Conservation (phyloP, 1,140 invertebrate genomes). For the Teleogryllus occipitalis region DNA sequence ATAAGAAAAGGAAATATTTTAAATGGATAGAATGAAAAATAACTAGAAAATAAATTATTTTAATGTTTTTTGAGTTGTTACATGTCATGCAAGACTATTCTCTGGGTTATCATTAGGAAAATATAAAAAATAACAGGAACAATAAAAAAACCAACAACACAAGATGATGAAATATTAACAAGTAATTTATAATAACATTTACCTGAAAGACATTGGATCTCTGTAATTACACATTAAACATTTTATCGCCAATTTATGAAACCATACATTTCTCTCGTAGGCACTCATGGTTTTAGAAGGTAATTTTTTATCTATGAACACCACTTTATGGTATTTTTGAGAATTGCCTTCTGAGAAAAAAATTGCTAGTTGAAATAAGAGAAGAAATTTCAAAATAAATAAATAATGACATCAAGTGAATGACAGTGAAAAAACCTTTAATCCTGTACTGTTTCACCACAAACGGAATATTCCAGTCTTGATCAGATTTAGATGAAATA, state of each 20-base stretch:
- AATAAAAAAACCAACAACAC: too few species aligned
- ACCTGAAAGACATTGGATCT: slow-evolving; percentile 17
- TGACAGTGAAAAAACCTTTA: not conserved
- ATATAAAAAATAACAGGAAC: too few species aligned
- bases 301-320: slow-evolving; percentile 39
- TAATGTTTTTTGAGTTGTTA: too few species aligned
- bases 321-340: slow-evolving; percentile 30
- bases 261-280: slow-evolving; percentile 34
- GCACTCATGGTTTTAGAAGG: slow-evolving; percentile 31
- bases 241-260: slow-evolving; percentile 37
- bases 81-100: too few species aligned
- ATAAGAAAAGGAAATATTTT: too few species aligned
- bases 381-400: too few species aligned
- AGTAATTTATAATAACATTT: not conserved
- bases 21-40: too few species aligned
- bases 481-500: slow-evolving; percentile 28
- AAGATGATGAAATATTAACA: too few species aligned
- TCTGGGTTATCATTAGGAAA: too few species aligned
- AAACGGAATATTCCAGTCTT: slow-evolving; percentile 38
- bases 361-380: not conserved
- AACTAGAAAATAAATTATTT: too few species aligned
- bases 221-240: slow-evolving; percentile 7
- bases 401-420: too few species aligned
- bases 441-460: slow-evolving; percentile 32
- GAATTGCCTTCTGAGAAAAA: slow-evolving; percentile 14